Conservation (phyloP, 2,797 vertebrate genomes). For the Girardinus metallicus region DNA sequence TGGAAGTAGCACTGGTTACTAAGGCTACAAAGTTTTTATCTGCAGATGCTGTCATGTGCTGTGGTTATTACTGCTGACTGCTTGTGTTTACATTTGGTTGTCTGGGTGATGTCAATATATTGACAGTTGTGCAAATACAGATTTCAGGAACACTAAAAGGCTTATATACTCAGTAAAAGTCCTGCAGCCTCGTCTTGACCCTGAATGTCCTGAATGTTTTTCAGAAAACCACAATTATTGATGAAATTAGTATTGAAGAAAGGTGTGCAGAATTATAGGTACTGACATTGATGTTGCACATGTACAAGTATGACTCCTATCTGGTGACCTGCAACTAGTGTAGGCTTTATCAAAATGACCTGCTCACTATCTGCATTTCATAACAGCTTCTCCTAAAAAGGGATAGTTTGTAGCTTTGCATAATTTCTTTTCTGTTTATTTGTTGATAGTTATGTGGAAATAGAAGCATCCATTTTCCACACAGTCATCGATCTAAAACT, state of each 20-base stretch:
- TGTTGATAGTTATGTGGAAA: slow-evolving; percentile 47
- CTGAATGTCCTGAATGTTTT: neutral
- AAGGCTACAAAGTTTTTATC: slow-evolving; percentile 31
- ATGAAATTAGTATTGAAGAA: neutral
- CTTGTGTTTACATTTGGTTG: slow-evolving; percentile 36
- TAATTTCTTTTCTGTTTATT: slow-evolving; percentile 23
- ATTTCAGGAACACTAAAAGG: slow-evolving; percentile 19
- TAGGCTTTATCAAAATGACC: slow-evolving; percentile 46
- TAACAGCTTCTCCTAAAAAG: slow-evolving; percentile 43
- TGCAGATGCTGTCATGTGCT: slow-evolving; percentile 28
- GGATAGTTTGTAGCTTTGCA: slow-evolving; percentile 24
- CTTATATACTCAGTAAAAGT: slow-evolving; percentile 22
- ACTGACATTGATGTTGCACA: slow-evolving; percentile 1
- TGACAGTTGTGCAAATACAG: slow-evolving; percentile 29
- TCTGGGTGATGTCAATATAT: slow-evolving; percentile 34
- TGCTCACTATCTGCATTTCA: slow-evolving; percentile 33
- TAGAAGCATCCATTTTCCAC: slow-evolving; percentile 20
- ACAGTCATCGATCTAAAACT: slow-evolving; percentile 42
- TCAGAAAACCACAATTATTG: neutral
- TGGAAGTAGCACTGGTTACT: slow-evolving; percentile 9
- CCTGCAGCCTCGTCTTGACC: slow-evolving; percentile 3
- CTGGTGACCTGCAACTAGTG: slow-evolving; percentile 42
- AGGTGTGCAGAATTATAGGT: slow-evolving; percentile 3
- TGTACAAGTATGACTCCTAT: slow-evolving; percentile 14
- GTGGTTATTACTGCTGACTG: slow-evolving; percentile 22